Evolutionary conservation across 2,113 vertebrate species (phyloP), one percentile per base, ranked within the genome.

Genomic region (Actenoides hombroni): DNA sequence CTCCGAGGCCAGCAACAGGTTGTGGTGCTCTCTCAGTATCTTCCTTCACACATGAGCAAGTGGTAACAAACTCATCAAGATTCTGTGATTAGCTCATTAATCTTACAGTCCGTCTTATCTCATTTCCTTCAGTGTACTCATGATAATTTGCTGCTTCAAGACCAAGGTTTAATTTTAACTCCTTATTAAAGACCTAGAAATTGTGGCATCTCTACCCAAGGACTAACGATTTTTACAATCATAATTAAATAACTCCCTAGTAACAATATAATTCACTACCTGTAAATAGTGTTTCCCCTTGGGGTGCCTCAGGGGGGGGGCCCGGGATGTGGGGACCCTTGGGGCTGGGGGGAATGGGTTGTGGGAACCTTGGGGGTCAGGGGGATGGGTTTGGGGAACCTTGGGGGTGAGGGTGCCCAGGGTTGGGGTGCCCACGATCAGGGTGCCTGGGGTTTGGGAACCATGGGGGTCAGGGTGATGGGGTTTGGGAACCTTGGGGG

Each of bases 11-110:
- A n/a, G n/a, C n/a, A n/a, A n/a, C n/a, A n/a, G n/a, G n/a, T n/a
- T n/a, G n/a, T n/a, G n/a, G n/a, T n/a, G n/a, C n/a, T n/a, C n/a
- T n/a, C n/a, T n/a, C n/a, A n/a, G n/a, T 90, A 94, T 94, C 77
- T 86, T 86, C 61, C 90, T 89, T 92, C 86, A 94, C 86, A 84
- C 33, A 29, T 19, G 60, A 93, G 76, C 60, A 91, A 91, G 85
- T 42, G 75, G 60, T 71, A 94, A 94, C 76, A 94, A 96, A 93
- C 56, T 83, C 91, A 79, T 86, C 88, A 94, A 92, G 91, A 97
- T 93, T 77, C n/a, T 65, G 57, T 0, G 0, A 89, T 5, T 54
- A 67, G 77, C 88, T 92, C 77, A 67, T 88, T 92, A 88, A 95
- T 94, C 94, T 95, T 92, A 78, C 3, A 68, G 77, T 46, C 64